A percentile compares a stretch with the other conserved stretches of the same genome.
phyloP scores from a whole-genome alignment of 2,888 invertebrate species.

The Chydorus sphaericus region DNA sequence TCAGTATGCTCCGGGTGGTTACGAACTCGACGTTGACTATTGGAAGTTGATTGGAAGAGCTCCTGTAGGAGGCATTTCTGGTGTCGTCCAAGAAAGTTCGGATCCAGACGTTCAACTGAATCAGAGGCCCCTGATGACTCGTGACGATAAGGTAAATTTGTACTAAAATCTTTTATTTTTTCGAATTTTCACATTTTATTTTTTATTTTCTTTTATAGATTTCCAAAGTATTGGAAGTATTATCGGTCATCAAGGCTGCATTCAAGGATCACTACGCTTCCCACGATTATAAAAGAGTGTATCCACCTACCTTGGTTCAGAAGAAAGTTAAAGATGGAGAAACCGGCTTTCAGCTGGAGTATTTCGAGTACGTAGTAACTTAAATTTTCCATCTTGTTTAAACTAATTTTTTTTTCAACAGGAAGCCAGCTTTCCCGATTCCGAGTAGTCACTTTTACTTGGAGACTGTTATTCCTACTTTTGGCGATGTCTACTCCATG shows the following conservation, averaged over 20 bases:
- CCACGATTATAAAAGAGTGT: slow-evolving; percentile 77
- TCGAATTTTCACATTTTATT: not conserved
- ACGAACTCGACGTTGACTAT: slow-evolving; percentile 68
- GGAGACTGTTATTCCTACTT: slow-evolving; percentile 82
- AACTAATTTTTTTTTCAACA: slow-evolving; percentile 26
- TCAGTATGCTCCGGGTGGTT: slow-evolving; percentile 50
- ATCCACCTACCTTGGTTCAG: slow-evolving; percentile 94
- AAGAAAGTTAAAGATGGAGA: slow-evolving; percentile 99
- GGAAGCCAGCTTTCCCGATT: slow-evolving; percentile 80
- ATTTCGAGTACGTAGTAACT: slow-evolving; percentile 36
- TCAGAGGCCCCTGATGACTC: slow-evolving; percentile 93
- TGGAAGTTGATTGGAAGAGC: slow-evolving; percentile 85
- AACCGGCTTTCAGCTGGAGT: slow-evolving; percentile 69
- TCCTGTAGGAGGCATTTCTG: slow-evolving; percentile 95
- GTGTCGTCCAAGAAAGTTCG: slow-evolving; percentile 91
- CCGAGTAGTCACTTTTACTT: slow-evolving; percentile 97
- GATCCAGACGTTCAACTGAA: slow-evolving; percentile 92
- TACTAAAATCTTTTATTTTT: not conserved
- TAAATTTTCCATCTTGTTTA: not conserved
- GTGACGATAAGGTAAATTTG: slow-evolving; percentile 86
- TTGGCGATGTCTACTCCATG: slow-evolving; percentile 95
- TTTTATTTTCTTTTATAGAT: slow-evolving; percentile 38
- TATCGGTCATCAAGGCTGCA: slow-evolving; percentile 67
- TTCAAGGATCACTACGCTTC: slow-evolving; percentile 73
- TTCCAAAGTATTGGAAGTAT: slow-evolving; percentile 74